A percentile compares a stretch with the other conserved stretches of the same genome.
Conservation (phyloP, 2,797 vertebrate species). For the Lycodopsis pacificus region DNA sequence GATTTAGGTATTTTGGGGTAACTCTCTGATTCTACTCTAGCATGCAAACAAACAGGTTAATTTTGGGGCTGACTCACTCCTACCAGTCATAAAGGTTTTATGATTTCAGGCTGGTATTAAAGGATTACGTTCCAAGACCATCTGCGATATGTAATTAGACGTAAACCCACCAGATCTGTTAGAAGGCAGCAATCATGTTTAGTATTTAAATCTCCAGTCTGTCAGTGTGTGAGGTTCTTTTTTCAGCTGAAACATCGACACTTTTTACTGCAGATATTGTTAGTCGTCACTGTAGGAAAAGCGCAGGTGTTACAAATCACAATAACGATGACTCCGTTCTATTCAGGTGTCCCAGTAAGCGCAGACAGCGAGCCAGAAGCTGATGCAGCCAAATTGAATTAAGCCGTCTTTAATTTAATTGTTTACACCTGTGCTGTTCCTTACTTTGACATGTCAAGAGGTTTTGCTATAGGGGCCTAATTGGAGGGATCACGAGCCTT, state of each 20-base stretch:
- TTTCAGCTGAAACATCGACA: background rate
- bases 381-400: background rate
- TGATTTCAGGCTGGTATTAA: constrained; percentile 34
- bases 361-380: background rate
- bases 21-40: background rate
- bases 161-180: constrained; percentile 20
- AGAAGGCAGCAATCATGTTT: background rate
- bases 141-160: constrained; percentile 11
- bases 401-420: background rate
- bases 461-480: background rate
- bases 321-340: background rate
- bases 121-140: constrained; percentile 30
- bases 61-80: constrained; percentile 17
- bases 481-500: background rate
- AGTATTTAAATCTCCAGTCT: background rate
- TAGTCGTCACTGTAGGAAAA: background rate
- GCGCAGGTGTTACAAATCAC: background rate
- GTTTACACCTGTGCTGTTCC: background rate
- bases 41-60: constrained; percentile 20
- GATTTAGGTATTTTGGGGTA: constrained; percentile 1
- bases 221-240: background rate
- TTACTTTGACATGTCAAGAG: background rate
- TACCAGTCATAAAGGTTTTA: constrained; percentile 3
- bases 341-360: background rate
- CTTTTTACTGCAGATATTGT: no score